phyloP scores from a whole-genome alignment of 35 echinoderm and acorn worm species.

The Apostichopus japonicus region DNA sequence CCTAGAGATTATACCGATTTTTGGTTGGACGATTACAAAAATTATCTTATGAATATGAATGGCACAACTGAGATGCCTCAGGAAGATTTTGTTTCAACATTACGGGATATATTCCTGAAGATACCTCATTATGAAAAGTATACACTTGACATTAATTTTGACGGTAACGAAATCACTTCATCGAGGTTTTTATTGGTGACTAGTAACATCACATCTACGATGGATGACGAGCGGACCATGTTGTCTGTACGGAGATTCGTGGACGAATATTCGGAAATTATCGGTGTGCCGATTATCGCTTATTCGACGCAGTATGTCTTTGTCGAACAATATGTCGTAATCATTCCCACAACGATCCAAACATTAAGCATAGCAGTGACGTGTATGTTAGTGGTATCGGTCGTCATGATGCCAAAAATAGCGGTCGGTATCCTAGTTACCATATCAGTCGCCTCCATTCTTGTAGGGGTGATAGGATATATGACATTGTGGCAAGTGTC shows the following conservation, averaged over 20 bases:
- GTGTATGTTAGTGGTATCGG: slow-evolving; percentile 66
- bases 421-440: slow-evolving; percentile 74
- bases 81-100: slow-evolving; percentile 41
- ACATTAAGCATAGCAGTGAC: slow-evolving; percentile 81
- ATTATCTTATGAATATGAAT: slow-evolving; percentile 50
- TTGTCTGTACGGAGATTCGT: slow-evolving; percentile 43
- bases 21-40: slow-evolving; percentile 73
- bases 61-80: slow-evolving; percentile 7
- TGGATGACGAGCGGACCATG: slow-evolving; percentile 66
- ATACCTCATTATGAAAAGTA: slow-evolving; percentile 42
- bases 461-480: slow-evolving; percentile 77
- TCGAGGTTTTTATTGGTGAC: slow-evolving; percentile 70
- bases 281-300: slow-evolving; percentile 24
- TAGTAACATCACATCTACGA: slow-evolving; percentile 34
- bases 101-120: slow-evolving; percentile 66
- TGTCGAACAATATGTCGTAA: slow-evolving; percentile 78
- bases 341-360: slow-evolving; percentile 82
- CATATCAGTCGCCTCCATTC: slow-evolving; percentile 75
- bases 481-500: slow-evolving; percentile 82
- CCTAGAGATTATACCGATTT: slow-evolving; percentile 69
- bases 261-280: background rate
- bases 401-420: slow-evolving; percentile 89
- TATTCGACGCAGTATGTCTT: slow-evolving; percentile 72
- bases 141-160: slow-evolving; percentile 74
- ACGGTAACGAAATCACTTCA: slow-evolving; percentile 58